Percentiles rank a stretch among this genome's conserved stretches.
Evolutionary conservation across 2,113 vertebrate species (phyloP).

Genomic region (Prolemur simus): DNA sequence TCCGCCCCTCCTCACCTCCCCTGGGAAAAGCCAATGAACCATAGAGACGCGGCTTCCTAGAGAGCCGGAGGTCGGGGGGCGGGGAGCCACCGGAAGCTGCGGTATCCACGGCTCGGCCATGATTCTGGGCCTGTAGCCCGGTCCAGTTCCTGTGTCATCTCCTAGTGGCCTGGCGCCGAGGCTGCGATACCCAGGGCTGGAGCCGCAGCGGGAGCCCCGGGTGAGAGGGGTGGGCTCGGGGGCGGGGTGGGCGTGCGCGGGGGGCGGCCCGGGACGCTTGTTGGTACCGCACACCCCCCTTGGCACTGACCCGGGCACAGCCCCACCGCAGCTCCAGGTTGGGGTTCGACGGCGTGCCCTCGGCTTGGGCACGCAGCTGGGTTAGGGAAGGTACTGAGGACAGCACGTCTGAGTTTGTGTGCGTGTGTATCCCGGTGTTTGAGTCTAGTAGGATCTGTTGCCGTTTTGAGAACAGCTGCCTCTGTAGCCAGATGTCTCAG

Average conservation of each 20-base stretch:
- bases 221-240: constrained; percentile 40
- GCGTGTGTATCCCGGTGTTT: not conserved
- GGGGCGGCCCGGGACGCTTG: not conserved
- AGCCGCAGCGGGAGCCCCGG: not conserved
- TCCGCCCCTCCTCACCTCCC: rapidly evolving
- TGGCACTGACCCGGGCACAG: rapidly evolving
- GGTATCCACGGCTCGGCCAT: not conserved
- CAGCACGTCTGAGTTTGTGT: not conserved
- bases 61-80: not conserved
- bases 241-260: not conserved
- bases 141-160: not conserved
- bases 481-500: not conserved
- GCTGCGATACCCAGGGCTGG: not conserved
- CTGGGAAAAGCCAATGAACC: not conserved
- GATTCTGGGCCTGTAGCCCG: rapidly evolving
- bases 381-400: not conserved
- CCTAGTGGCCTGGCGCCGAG: not conserved
- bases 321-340: not conserved
- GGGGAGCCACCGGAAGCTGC: constrained; percentile 37
- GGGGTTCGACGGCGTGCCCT: not conserved
- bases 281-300: not conserved
- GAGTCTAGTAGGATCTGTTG: rapidly evolving
- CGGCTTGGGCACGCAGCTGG: not conserved
- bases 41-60: constrained; percentile 49
- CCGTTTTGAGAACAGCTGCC: not conserved